Conservation (phyloP, 2,113 vertebrate genomes). For the Pelusios castaneus region DNA sequence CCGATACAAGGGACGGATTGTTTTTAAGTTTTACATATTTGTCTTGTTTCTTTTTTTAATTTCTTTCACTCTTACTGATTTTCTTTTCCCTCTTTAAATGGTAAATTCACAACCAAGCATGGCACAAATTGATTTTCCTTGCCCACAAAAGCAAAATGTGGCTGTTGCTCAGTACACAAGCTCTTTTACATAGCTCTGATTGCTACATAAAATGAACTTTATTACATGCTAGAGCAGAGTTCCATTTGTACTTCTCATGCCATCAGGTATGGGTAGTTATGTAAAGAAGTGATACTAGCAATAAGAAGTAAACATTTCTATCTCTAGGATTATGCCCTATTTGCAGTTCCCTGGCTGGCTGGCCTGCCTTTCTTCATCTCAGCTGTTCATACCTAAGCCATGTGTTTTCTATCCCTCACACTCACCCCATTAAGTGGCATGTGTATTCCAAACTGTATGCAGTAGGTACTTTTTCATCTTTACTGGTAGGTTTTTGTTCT, state of each 20-base stretch:
- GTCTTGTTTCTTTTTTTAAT: neutral
- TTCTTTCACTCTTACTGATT: rapidly evolving
- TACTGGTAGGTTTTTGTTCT: neutral
- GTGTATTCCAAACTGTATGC: neutral
- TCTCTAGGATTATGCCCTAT: neutral
- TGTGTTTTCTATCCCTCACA: neutral
- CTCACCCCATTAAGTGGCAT: neutral
- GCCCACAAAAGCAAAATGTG: neutral
- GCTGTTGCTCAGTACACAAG: neutral
- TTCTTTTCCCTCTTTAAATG: neutral
- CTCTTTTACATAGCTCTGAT: neutral
- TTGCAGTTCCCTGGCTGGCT: neutral
- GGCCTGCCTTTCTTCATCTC: slow-evolving; percentile 30
- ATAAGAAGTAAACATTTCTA: neutral
- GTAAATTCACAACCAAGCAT: neutral
- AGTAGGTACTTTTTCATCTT: neutral
- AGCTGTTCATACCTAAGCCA: neutral
- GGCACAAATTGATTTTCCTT: neutral
- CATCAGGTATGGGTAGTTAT: neutral
- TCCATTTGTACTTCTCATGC: neutral
- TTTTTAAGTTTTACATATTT: neutral
- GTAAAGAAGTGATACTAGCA: neutral
- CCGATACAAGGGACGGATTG: slow-evolving; percentile 26
- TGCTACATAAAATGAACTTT: neutral
- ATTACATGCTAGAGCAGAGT: slow-evolving; percentile 3